These are phyloP conservation scores for Littorina saxatilis DNA, from an alignment of 1,140 invertebrate genomes.

Conservation along the genomic window DNA sequence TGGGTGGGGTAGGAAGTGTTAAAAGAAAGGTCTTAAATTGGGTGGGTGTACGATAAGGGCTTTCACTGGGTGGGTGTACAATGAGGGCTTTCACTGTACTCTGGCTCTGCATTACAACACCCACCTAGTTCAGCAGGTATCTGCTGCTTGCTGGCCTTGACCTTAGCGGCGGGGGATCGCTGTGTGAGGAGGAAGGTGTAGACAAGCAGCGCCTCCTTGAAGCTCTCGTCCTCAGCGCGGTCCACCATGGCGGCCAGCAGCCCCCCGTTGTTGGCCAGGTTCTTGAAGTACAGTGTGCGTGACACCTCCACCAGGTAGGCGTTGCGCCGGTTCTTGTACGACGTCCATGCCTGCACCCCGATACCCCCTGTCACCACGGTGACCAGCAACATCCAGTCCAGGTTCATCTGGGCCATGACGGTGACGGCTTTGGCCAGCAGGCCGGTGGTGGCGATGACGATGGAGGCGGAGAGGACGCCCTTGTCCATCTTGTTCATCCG, in stretches of 20 bases:
- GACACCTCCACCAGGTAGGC: constrained; percentile 67
- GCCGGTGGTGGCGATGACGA: constrained; percentile 53
- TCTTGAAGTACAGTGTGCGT: constrained; percentile 72
- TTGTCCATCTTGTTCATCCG: constrained; percentile 65
- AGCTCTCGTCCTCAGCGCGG: constrained; percentile 72
- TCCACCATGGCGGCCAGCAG: constrained; percentile 71
- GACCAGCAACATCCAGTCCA: constrained; percentile 58
- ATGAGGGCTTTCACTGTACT: no score
- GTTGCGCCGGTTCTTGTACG: constrained; percentile 66
- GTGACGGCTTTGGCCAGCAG: constrained; percentile 65
- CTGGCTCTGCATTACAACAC: no score
- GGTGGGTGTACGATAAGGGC: no score
- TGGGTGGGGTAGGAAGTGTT: no score
- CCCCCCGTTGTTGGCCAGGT: constrained; percentile 71
- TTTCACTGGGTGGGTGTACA: no score
- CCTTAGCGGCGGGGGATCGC: constrained; percentile 46
- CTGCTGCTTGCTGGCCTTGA: constrained; percentile 44
- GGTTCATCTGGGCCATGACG: constrained; percentile 51
- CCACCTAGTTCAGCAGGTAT: no score
- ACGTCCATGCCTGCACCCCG: constrained; percentile 49
- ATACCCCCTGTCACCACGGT: constrained; percentile 49
- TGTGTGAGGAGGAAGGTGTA: constrained; percentile 70
- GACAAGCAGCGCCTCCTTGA: constrained; percentile 70
- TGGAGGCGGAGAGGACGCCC: constrained; percentile 54
- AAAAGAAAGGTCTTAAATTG: no score